Base-by-base conservation (phyloP, 2,797 vertebrate species). In the Melanitta fusca region DNA sequence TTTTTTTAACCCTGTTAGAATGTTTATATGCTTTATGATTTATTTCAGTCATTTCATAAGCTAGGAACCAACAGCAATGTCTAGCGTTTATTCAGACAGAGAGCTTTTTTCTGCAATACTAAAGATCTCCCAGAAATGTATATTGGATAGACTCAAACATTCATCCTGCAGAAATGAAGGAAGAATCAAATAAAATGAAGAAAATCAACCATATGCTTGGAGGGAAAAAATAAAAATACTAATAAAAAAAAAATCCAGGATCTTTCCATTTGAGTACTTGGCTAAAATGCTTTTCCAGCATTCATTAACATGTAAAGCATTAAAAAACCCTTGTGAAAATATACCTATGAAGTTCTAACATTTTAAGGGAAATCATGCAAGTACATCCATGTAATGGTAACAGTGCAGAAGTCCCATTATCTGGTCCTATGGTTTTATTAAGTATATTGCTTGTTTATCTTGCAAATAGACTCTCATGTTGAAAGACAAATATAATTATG, bases 371-470 rank as follows among this genome's bases (percentile, higher is more conserved):
- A 80, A 71, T 69, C 54, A 53, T 74, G 61, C 34, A 54, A 78
- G 58, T 53, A 66, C 74, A 62, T 70, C 85, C 28, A 16, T 2
- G 27, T 15, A 72, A 53, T 4, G 75, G 60, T 45, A 81, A 80
- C 41, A 36, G 39, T 49, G 39, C 16, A 65, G 51, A 96, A 86
- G 68, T 49, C 25, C 53, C 32, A 77, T 86, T 86, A 88, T 77
- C 27, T 79, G 38, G 43, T 10, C 62, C 58, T 68, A 56, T 13
- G 54, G 61, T 78, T 81, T 81, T 43, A 75, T 47, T 45, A 88
- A 93, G 88, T 43, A 7, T 49, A 68, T 66, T 90, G 51, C 71
- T 80, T 69, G 62, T 88, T 92, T 94, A 78, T 91, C 77, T 79
- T 57, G 36, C 85, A 93, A 82, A 93, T 14, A 88, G 28, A 47